Evolutionary conservation across 2,888 invertebrate genomes (phyloP).

Genomic region (Euclidia mi): DNA sequence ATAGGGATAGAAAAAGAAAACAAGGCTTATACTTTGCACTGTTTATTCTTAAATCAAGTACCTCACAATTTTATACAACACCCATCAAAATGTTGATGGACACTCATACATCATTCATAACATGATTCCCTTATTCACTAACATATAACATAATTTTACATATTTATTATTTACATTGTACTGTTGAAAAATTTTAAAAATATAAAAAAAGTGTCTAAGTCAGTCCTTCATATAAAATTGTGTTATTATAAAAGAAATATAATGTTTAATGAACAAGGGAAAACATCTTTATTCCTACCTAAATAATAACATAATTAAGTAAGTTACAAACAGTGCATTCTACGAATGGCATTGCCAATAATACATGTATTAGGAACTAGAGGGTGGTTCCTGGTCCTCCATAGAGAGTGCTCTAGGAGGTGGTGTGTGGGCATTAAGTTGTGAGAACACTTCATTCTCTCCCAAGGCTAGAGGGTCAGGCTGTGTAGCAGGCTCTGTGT

Average conservation of each 20-base stretch:
- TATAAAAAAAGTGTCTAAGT: slow-evolving; percentile 44
- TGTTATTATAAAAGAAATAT: slow-evolving; percentile 41
- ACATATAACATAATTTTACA: slow-evolving; percentile 63
- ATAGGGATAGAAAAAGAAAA: slow-evolving; percentile 12
- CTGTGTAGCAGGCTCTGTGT: slow-evolving; percentile 76
- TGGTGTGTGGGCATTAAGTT: slow-evolving; percentile 78
- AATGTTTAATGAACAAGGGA: slow-evolving; percentile 71
- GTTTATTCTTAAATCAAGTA: slow-evolving; percentile 76
- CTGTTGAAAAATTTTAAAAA: slow-evolving; percentile 66
- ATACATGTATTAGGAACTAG: slow-evolving; percentile 82
- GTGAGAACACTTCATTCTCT: slow-evolving; percentile 87
- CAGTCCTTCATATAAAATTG: slow-evolving; percentile 64
- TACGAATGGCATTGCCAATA: slow-evolving; percentile 69
- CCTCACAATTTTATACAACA: slow-evolving; percentile 62
- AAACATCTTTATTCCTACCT: slow-evolving; percentile 46
- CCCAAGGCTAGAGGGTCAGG: slow-evolving; percentile 86
- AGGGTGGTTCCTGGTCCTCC: slow-evolving; percentile 83
- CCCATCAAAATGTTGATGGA: slow-evolving; percentile 43
- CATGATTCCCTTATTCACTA: slow-evolving; percentile 73
- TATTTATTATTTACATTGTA: slow-evolving; percentile 82
- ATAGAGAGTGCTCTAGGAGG: slow-evolving; percentile 79
- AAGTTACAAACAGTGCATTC: slow-evolving; percentile 74
- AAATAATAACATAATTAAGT: slow-evolving; percentile 48
- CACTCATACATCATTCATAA: slow-evolving; percentile 49
- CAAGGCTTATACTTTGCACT: slow-evolving; percentile 66